Evolutionary conservation across 2,113 vertebrate species (phyloP).

Genomic region (Cinclus cinclus): DNA sequence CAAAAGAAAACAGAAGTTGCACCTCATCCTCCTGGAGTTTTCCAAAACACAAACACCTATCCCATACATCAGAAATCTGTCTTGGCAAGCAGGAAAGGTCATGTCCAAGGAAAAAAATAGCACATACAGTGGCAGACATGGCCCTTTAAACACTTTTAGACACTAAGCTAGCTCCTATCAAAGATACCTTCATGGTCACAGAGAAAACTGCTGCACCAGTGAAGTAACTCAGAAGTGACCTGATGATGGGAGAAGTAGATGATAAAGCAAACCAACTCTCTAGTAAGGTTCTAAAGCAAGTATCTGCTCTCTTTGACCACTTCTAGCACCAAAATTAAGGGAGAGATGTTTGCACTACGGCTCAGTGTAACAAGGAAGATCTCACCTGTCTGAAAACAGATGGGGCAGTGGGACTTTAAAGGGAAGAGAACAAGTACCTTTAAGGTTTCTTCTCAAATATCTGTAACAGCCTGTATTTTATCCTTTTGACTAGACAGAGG

Average conservation of each 20-base stretch:
- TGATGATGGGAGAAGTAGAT: neutral
- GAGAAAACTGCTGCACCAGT: neutral
- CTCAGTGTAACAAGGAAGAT: neutral
- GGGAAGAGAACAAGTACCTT: neutral
- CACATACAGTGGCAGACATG: neutral
- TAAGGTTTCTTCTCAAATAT: neutral
- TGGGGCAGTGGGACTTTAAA: neutral
- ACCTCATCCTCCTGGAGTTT: neutral
- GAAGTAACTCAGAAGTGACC: neutral
- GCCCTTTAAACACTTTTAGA: neutral
- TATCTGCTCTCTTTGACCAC: neutral
- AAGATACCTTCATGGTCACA: rapidly evolving
- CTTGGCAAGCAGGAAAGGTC: neutral
- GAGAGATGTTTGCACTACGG: neutral
- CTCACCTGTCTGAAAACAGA: neutral
- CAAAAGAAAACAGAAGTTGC: neutral
- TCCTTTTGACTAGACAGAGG: neutral
- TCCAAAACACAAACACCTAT: neutral
- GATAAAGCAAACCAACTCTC: neutral
- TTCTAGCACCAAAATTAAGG: neutral
- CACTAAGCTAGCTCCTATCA: neutral
- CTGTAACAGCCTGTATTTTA: neutral
- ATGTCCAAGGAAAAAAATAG: neutral
- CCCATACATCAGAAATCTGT: neutral
- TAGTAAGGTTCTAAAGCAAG: neutral